These are phyloP conservation scores for Choristoneura fumiferana DNA, from an alignment of 1,140 invertebrate genomes.

Conservation along the genomic window DNA sequence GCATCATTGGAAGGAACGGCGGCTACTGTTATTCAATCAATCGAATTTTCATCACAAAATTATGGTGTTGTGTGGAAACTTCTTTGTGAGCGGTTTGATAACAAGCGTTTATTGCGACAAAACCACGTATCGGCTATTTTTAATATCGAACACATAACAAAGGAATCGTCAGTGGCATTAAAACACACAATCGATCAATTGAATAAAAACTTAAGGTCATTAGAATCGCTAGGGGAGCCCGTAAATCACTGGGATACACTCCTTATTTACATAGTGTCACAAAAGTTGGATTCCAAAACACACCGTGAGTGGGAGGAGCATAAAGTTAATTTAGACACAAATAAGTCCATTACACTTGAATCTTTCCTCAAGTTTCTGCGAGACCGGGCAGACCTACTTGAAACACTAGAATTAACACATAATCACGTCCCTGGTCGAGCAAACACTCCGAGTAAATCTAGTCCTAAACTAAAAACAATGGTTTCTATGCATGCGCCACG, in stretches of 20 bases:
- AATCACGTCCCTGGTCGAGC: not conserved
- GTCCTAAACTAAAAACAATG: not conserved
- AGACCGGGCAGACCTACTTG: conserved; percentile 27
- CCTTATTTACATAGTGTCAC: conserved; percentile 29
- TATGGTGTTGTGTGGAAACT: conserved; percentile 36
- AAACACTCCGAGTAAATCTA: not conserved
- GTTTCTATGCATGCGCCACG: conserved; percentile 18
- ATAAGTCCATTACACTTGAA: conserved; percentile 21
- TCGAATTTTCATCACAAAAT: conserved; percentile 21
- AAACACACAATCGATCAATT: conserved; percentile 31
- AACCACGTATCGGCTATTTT: not conserved
- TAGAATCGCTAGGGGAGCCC: not conserved
- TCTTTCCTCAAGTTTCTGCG: conserved; percentile 27
- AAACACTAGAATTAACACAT: conserved; percentile 27
- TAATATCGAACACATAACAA: conserved; percentile 18
- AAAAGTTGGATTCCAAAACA: conserved; percentile 30
- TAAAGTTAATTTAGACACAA: conserved; percentile 14
- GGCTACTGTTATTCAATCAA: not conserved
- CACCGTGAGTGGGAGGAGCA: conserved; percentile 30
- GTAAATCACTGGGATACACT: not conserved
- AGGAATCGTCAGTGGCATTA: conserved; percentile 29
- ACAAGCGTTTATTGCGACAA: not conserved
- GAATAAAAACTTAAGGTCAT: conserved; percentile 28
- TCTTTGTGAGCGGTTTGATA: conserved; percentile 22
- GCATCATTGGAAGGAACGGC: conserved; percentile 7